phyloP scores from a whole-genome alignment of 2,888 invertebrate genomes.

The Lithosia quadra region DNA sequence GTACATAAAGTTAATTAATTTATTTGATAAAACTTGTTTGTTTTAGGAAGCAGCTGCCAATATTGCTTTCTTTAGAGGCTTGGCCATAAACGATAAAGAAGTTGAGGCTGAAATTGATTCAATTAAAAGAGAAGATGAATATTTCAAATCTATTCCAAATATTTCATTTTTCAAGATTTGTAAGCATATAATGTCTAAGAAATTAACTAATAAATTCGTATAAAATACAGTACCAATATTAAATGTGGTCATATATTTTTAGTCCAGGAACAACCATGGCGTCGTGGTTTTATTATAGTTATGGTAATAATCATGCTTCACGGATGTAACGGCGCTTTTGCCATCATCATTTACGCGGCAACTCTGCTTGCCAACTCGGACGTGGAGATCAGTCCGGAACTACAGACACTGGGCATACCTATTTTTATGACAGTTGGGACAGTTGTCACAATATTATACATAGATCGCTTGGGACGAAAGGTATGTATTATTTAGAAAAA shows the following conservation, averaged over 20 bases:
- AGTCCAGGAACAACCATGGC: slow-evolving; percentile 64
- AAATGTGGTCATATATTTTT: slow-evolving; percentile 29
- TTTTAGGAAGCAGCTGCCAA: slow-evolving; percentile 65
- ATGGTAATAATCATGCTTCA: slow-evolving; percentile 45
- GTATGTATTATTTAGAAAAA: slow-evolving; percentile 16
- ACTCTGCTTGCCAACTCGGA: slow-evolving; percentile 54
- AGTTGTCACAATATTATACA: slow-evolving; percentile 48
- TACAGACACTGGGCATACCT: slow-evolving; percentile 60
- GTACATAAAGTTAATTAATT: background rate
- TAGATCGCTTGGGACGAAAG: slow-evolving; percentile 57
- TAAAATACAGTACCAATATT: too few species aligned
- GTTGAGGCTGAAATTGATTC: slow-evolving; percentile 61
- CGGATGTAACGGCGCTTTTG: slow-evolving; percentile 57
- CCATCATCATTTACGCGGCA: slow-evolving; percentile 59
- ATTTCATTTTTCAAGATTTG: slow-evolving; percentile 65
- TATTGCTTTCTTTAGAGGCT: slow-evolving; percentile 65
- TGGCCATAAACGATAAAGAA: slow-evolving; percentile 55
- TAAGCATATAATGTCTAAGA: slow-evolving; percentile 49
- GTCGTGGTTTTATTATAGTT: slow-evolving; percentile 57
- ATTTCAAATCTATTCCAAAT: slow-evolving; percentile 64
- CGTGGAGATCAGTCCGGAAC: slow-evolving; percentile 52
- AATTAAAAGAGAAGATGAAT: slow-evolving; percentile 62
- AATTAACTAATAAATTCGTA: too few species aligned
- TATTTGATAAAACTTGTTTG: background rate
- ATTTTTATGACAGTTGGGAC: slow-evolving; percentile 58